Evolutionary conservation across 2,888 invertebrate genomes (phyloP).

Genomic region (Epinotia nisella): DNA sequence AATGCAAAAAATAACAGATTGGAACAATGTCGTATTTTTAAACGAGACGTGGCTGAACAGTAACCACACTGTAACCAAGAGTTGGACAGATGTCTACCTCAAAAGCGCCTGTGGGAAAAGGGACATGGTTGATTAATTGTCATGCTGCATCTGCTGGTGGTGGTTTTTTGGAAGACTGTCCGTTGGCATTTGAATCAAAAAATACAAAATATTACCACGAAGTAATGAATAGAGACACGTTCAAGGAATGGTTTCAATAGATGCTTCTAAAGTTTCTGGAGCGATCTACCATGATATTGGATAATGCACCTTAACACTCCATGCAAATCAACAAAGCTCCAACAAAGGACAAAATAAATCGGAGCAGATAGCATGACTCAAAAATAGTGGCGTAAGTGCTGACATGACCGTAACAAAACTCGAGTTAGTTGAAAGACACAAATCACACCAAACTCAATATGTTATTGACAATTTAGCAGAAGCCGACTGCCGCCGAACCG

Average conservation of each 20-base stretch:
- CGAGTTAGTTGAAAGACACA: background rate
- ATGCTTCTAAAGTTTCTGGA: background rate
- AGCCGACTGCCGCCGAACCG: background rate
- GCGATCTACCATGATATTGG: background rate
- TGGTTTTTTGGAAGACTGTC: background rate
- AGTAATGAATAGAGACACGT: background rate
- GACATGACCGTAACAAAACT: background rate
- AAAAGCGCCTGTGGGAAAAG: background rate
- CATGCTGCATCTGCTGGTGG: background rate
- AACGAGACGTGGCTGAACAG: constrained; percentile 2
- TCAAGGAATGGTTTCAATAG: background rate
- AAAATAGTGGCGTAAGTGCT: background rate
- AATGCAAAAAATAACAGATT: no score
- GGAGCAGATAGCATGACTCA: background rate
- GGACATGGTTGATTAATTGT: background rate
- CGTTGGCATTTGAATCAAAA: background rate
- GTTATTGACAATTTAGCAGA: background rate
- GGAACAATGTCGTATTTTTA: no score
- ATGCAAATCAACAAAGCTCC: background rate
- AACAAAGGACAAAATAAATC: background rate
- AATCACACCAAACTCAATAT: background rate
- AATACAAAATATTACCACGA: background rate
- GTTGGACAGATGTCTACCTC: constrained; percentile 5
- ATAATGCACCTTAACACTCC: constrained; percentile 1
- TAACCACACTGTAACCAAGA: background rate